Conservation (phyloP, 1,140 invertebrate genomes). For the Drosophila tristis region DNA sequence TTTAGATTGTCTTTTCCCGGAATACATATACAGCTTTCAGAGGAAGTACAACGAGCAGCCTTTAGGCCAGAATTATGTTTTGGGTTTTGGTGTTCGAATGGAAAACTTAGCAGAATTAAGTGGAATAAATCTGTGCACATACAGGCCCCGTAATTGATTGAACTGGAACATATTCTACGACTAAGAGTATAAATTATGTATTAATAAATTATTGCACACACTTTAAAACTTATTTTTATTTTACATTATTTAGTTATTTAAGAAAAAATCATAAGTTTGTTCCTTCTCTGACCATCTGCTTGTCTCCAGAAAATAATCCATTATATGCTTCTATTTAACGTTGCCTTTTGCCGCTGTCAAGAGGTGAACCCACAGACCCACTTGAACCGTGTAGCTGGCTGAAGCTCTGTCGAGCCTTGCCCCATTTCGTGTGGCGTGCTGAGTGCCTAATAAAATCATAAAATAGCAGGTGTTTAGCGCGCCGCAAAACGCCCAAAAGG, state of each 20-base stretch:
- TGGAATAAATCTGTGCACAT: too few species aligned
- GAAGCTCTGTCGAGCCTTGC: neutral
- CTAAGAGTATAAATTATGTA: too few species aligned
- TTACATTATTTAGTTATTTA: neutral
- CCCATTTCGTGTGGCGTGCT: conserved; percentile 65
- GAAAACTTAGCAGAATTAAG: too few species aligned
- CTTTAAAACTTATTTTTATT: neutral
- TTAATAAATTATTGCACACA: too few species aligned
- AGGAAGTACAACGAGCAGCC: too few species aligned
- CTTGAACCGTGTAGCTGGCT: neutral
- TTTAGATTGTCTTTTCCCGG: neutral
- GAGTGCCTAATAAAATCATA: conserved; percentile 80
- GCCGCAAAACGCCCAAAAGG: conserved; percentile 58
- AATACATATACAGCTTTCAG: too few species aligned
- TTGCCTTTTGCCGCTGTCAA: conserved; percentile 33
- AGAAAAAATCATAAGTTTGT: neutral
- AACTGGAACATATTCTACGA: too few species aligned
- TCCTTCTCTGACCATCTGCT: neutral
- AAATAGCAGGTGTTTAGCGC: conserved; percentile 77
- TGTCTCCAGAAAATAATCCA: neutral
- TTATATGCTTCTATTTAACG: neutral
- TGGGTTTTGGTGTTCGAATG: too few species aligned
- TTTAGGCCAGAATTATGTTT: too few species aligned
- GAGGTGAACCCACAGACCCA: too few species aligned
- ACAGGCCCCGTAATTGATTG: too few species aligned